phyloP scores from a whole-genome alignment of 1,140 invertebrate species.

The Diploscapter pachys region DNA sequence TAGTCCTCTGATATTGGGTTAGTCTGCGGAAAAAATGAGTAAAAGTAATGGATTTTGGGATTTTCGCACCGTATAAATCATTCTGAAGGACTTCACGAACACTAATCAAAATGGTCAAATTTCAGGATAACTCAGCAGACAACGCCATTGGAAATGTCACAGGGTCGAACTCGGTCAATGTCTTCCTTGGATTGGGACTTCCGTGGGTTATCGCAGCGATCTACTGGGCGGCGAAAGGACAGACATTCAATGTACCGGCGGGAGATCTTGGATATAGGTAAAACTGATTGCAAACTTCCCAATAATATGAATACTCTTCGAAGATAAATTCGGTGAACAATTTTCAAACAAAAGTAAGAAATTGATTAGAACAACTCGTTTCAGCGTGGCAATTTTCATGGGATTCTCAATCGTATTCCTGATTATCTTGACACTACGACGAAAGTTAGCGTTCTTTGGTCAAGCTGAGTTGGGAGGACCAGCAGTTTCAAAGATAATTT shows the following conservation, averaged over 20 bases:
- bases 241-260: constrained; percentile 45
- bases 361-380: constrained; percentile 2
- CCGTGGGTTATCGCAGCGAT: constrained; percentile 55
- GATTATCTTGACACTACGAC: constrained; percentile 65
- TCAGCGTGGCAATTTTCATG: constrained; percentile 66
- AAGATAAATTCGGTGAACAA: too few relatives aligned
- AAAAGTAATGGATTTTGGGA: neutral
- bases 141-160: constrained; percentile 96
- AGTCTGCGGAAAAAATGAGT: neutral
- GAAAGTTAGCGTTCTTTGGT: constrained; percentile 63
- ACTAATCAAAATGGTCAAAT: constrained; percentile 7
- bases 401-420: constrained; percentile 62
- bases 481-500: constrained; percentile 70
- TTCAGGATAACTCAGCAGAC: constrained; percentile 93
- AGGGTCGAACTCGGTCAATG: constrained; percentile 79
- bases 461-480: constrained; percentile 93
- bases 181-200: constrained; percentile 67
- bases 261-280: constrained; percentile 63
- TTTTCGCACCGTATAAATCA: neutral
- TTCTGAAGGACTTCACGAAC: neutral
- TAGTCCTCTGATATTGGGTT: neutral
- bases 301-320: too few relatives aligned
- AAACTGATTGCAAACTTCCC: neutral
- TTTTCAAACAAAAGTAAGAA: neutral
- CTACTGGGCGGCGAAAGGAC: constrained; percentile 48